Evolutionary conservation across 2,113 vertebrate species (phyloP), one percentile per base, ranked within the genome.

Genomic region (Grammomys dolichurus): DNA sequence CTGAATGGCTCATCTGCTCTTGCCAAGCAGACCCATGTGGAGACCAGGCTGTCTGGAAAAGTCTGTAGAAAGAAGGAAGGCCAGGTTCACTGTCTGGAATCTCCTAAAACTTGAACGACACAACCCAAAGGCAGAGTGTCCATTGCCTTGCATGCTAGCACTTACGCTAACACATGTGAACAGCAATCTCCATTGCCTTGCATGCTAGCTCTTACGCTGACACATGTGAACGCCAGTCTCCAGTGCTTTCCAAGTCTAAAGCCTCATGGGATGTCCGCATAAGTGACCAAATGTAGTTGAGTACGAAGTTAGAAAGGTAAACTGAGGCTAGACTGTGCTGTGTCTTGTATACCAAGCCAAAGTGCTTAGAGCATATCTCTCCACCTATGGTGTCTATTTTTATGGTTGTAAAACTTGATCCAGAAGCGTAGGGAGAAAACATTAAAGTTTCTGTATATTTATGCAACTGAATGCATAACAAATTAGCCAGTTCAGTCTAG

Each of bases 141-240:
- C 43, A 4, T 0, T 5, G 28, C 22, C 33, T 76, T 40, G 48
- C n/a, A 13, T 0, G 1, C 33, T 3, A 60, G 46, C 54, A 12
- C 80, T 12, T 5, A 22, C n/a, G 40, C 40, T 40, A 2, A 40
- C 40, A 40, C 40, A 40, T 40, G 40, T 40, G 40, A 40, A 40
- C 40, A 40, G 40, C 40, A 40, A 40, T 40, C 40, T 40, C 40
- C 48, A 10, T 0, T 5, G 33, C 20, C 31, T 80, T 33, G 40
- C n/a, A 12, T 0, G 1, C n/a, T 5, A 58, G 43, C 51, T 8
- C 80, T 11, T 7, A 22, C 36, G 43, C 60, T 65, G 65, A 76
- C 51, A 65, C 5, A 58, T 40, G 69, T 80, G 80, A 77, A 91
- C 8, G 24, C 7, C 24, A 3, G 0, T 54, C 48, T 63, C 36